Conservation (phyloP, 2,888 invertebrate species). For the Sminthurinus aureus region DNA sequence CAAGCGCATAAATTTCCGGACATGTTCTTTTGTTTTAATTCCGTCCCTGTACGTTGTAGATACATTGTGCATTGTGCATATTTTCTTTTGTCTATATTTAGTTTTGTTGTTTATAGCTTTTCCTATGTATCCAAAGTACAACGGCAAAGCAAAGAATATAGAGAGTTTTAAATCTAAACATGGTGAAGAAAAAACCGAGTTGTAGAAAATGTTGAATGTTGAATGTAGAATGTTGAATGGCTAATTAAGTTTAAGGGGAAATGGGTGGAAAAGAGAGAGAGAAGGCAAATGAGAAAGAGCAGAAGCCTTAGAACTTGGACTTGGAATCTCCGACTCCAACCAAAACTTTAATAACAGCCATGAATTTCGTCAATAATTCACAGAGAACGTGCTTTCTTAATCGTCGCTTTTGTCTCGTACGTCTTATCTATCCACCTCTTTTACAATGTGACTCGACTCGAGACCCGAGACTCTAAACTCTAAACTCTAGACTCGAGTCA, state of each 20-base stretch:
- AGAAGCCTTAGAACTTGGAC: background rate
- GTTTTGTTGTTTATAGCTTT: background rate
- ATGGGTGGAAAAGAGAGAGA: no score
- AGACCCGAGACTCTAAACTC: background rate
- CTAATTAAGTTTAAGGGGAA: background rate
- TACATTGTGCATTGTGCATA: background rate
- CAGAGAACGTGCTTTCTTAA: conserved; percentile 1
- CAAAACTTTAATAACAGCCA: conserved; percentile 12
- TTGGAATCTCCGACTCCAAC: background rate
- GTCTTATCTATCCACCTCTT: no score
- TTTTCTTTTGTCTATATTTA: background rate
- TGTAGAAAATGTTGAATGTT: background rate
- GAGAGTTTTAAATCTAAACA: conserved; percentile 3
- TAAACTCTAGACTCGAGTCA: background rate
- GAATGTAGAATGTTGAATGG: background rate
- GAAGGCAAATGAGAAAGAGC: background rate
- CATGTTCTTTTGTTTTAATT: background rate
- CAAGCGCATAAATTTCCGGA: background rate
- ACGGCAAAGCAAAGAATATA: no score
- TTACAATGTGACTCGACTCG: no score
- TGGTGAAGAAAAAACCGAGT: conserved; percentile 3
- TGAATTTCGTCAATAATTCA: conserved; percentile 18
- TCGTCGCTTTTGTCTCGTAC: background rate
- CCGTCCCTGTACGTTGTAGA: no score
- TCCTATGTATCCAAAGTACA: background rate